Base-by-base conservation (phyloP, 2,113 vertebrate genomes). In the Gnathonemus longibarbis region DNA sequence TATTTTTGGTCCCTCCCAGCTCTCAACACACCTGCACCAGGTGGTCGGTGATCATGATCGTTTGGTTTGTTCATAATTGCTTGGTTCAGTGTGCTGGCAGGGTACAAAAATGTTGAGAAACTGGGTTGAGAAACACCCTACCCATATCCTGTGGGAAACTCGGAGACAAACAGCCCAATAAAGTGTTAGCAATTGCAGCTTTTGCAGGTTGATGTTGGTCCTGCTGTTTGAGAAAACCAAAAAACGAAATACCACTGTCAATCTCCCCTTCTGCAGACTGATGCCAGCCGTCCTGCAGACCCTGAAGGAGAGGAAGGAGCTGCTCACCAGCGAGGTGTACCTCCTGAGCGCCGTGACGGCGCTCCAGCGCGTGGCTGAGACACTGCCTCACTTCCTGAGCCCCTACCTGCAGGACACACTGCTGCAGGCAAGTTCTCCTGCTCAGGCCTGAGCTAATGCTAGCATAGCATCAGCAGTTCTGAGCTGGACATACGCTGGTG, bases 361-460 rank as follows among this genome's bases (percentile, higher is more conserved):
- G 42, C 94, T 99, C 17, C 97, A 99, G 88, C 97, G 95, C 15
- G 96, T 98, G n/a, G 90, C 96, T 0, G 98, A 98, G 93, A 97
- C 98, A 0, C 95, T 99, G 46, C 96, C 97, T 0, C 95, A 97
- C 92, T 99, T 99, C 94, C 95, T 99, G 89, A 99, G 98, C 94
- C 98, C 98, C 3, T 99, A 99, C 91, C 95, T 99, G 74, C 93
- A 96, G 89, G 97, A 97, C 21, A 91, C 93, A 31, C 91, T 96
- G 52, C 84, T 91, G 2, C 98, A 98, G 97, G 97, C 97, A 48
- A 94, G 94, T 83, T 35, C 31, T 2, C 5, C 6, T 17, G 1
- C 84, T 35, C 15, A 10, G 8, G 2, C 21, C 56, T 9, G 56
- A 0, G 21, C 56, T 58, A n/a, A n/a, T n/a, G 7, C 8, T 62